Percentiles rank a stretch among this genome's conserved stretches.
These are phyloP conservation scores for Lithophane ornitopus DNA, from an alignment of 2,888 invertebrate genomes.

Conservation along the genomic window DNA sequence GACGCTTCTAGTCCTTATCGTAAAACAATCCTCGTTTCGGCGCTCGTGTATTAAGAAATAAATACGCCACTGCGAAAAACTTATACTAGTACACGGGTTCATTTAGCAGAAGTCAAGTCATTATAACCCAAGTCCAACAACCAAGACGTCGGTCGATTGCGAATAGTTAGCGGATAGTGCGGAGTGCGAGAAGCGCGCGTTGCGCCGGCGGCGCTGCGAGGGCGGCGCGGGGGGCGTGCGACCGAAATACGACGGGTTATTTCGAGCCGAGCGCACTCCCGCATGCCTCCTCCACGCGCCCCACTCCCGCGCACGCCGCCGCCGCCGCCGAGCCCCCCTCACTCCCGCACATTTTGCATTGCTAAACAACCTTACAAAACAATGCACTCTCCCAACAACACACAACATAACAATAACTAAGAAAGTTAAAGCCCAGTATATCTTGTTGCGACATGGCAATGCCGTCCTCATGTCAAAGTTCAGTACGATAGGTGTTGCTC, in stretches of 20 bases:
- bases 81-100: slow-evolving; percentile 90
- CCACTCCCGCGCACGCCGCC: slow-evolving; percentile 55
- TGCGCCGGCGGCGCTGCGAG: slow-evolving; percentile 78
- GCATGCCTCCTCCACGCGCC: slow-evolving; percentile 73
- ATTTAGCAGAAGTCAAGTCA: slow-evolving; percentile 95
- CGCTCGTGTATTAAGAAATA: slow-evolving; percentile 82
- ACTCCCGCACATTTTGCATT: slow-evolving; percentile 71
- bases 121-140: slow-evolving; percentile 93
- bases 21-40: slow-evolving; percentile 80
- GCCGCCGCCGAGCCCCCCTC: slow-evolving; percentile 47
- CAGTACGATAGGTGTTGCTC: background rate
- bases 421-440: slow-evolving; percentile 5
- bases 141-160: slow-evolving; percentile 98
- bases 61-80: slow-evolving; percentile 88
- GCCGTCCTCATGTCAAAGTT: slow-evolving; percentile 14
- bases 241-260: slow-evolving; percentile 89
- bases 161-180: slow-evolving; percentile 97
- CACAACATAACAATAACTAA: slow-evolving; percentile 22
- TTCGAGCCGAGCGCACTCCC: slow-evolving; percentile 85
- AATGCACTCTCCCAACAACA: slow-evolving; percentile 46
- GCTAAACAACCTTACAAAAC: slow-evolving; percentile 62
- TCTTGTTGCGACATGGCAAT: slow-evolving; percentile 2
- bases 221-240: slow-evolving; percentile 80
- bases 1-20: slow-evolving; percentile 85
- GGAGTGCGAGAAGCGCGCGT: slow-evolving; percentile 75